Evolutionary conservation across 2,797 vertebrate genomes (phyloP).

Genomic region (Sebastolobus altivelis): DNA sequence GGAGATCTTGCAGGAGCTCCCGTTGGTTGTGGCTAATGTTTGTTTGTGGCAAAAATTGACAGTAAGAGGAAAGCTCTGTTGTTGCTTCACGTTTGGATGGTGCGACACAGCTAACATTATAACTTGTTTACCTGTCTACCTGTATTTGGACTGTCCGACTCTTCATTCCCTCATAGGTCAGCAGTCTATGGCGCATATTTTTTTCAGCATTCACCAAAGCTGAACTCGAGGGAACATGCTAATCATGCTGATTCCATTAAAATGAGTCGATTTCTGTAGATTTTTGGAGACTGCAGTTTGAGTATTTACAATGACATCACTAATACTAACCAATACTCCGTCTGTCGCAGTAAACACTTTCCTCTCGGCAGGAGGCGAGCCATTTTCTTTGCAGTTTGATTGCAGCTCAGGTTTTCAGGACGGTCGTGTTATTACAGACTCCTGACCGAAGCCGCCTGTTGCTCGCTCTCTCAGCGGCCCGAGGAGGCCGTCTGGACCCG

Average conservation of each 20-base stretch:
- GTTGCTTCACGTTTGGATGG: background rate
- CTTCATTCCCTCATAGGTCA: background rate
- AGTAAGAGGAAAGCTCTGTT: background rate
- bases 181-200: background rate
- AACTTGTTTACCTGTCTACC: too few relatives aligned
- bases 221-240: background rate
- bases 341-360: background rate
- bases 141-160: too few relatives aligned
- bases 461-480: conserved; percentile 33
- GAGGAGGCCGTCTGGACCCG: conserved; percentile 55
- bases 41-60: too few relatives aligned
- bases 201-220: background rate
- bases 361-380: background rate
- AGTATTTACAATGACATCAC: conserved; percentile 5
- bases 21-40: too few relatives aligned
- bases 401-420: conserved; percentile 30
- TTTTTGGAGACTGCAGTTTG: background rate
- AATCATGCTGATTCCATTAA: background rate
- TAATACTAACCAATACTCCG: background rate
- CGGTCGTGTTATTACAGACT: conserved; percentile 27
- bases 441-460: conserved; percentile 30
- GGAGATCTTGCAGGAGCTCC: too few relatives aligned
- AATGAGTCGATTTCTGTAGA: background rate
- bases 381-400: background rate
- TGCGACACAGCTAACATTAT: background rate